These are phyloP conservation scores for Drosophila recens DNA, from an alignment of 2,888 invertebrate genomes.

Conservation along the genomic window DNA sequence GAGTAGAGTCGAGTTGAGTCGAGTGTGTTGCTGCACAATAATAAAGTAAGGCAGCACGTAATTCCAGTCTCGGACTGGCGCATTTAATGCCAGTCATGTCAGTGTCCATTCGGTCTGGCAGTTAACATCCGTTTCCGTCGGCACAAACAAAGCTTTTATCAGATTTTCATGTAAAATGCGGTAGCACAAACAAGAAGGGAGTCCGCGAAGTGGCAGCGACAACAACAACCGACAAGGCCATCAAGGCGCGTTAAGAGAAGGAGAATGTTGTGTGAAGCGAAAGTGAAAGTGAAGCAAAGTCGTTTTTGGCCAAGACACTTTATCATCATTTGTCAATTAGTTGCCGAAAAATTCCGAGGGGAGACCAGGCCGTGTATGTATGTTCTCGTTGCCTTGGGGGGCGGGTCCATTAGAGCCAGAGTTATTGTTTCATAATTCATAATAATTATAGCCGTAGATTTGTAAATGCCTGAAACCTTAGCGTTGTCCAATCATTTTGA, in stretches of 20 bases:
- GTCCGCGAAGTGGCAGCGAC: slow-evolving; percentile 9
- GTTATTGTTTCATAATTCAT: slow-evolving; percentile 69
- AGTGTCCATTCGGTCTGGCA: slow-evolving; percentile 72
- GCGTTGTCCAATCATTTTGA: slow-evolving; percentile 50
- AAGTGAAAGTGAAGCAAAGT: slow-evolving; percentile 36
- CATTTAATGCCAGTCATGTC: slow-evolving; percentile 63
- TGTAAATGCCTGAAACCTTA: slow-evolving; percentile 40
- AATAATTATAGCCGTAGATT: slow-evolving; percentile 75
- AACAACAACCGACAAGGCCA: slow-evolving; percentile 16
- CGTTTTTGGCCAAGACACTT: slow-evolving; percentile 63
- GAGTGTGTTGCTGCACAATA: background rate
- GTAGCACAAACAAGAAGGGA: slow-evolving; percentile 29
- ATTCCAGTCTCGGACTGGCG: slow-evolving; percentile 34
- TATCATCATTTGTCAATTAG: slow-evolving; percentile 81
- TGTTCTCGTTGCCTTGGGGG: slow-evolving; percentile 24
- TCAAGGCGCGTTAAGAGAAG: slow-evolving; percentile 49
- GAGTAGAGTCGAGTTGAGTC: background rate
- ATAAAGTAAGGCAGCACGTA: slow-evolving; percentile 23
- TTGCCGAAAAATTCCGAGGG: slow-evolving; percentile 40
- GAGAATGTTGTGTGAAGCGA: slow-evolving; percentile 40
- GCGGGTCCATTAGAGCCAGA: slow-evolving; percentile 62
- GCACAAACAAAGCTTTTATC: slow-evolving; percentile 74
- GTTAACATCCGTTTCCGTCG: slow-evolving; percentile 78
- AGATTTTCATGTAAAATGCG: slow-evolving; percentile 65
- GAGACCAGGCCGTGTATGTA: background rate